phyloP scores from a whole-genome alignment of 2,113 vertebrate species.

The Holacanthus passer region DNA sequence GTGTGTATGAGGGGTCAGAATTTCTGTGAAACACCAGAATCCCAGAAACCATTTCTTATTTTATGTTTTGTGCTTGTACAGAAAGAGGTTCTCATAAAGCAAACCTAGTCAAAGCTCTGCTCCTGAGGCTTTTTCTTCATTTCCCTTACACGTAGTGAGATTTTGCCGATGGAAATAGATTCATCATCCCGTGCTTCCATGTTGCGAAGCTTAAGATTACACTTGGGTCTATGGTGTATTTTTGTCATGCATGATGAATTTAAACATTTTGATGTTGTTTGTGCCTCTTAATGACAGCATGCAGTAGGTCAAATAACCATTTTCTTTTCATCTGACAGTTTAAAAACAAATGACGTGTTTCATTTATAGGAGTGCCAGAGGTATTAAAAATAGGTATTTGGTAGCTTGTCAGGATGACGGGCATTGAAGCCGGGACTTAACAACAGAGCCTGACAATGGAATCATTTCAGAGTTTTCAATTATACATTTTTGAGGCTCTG shows the following conservation, averaged over 20 bases:
- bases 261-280: neutral
- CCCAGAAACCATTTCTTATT: neutral
- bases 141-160: neutral
- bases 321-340: constrained; percentile 22
- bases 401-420: constrained; percentile 65
- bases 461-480: constrained; percentile 69
- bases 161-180: neutral
- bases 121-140: constrained; percentile 6
- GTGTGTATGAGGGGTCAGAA: constrained; percentile 19
- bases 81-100: neutral
- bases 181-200: neutral
- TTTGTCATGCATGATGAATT: neutral
- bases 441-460: constrained; percentile 64
- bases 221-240: neutral
- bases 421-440: constrained; percentile 59
- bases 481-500: constrained; percentile 67
- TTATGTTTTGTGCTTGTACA: constrained; percentile 1
- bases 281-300: neutral
- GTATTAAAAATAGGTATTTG: constrained; percentile 66
- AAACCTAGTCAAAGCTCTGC: neutral
- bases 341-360: constrained; percentile 38
- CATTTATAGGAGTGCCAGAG: constrained; percentile 27
- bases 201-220: neutral
- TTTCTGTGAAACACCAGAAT: neutral
- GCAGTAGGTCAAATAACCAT: constrained; percentile 3